Evolutionary conservation across 2,797 vertebrate genomes (phyloP).

Genomic region (Lagocephalus sceleratus): DNA sequence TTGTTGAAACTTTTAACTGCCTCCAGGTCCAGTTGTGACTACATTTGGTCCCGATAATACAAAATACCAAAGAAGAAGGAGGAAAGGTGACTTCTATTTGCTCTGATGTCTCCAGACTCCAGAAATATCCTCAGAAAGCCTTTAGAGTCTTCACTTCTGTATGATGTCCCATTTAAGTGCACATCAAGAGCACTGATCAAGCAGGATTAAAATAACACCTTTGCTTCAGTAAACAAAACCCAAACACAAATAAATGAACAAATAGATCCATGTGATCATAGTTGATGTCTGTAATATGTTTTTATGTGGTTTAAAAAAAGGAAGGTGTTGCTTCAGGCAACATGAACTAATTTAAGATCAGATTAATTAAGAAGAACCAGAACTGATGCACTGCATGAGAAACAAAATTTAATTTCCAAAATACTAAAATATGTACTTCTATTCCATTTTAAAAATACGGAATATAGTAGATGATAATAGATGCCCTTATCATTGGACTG

Average conservation of each 20-base stretch:
- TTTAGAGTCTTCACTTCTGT: slow-evolving; percentile 29
- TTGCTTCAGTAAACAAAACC: slow-evolving; percentile 9
- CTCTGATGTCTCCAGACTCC: slow-evolving; percentile 13
- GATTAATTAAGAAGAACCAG: slow-evolving; percentile 19
- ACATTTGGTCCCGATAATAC: slow-evolving; percentile 6
- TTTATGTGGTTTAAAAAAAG: slow-evolving; percentile 19
- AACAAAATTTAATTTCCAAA: no score
- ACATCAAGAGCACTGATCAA: slow-evolving; percentile 28
- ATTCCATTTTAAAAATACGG: no score
- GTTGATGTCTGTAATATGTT: slow-evolving; percentile 20
- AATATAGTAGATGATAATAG: no score
- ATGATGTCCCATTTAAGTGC: slow-evolving; percentile 28
- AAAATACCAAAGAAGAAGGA: not conserved
- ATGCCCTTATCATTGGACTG: no score
- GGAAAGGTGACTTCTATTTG: slow-evolving; percentile 5
- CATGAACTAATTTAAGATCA: slow-evolving; percentile 10
- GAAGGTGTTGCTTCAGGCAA: slow-evolving; percentile 11
- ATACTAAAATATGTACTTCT: no score
- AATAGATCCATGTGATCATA: slow-evolving; percentile 26
- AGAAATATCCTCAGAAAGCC: slow-evolving; percentile 12
- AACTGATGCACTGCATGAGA: not conserved
- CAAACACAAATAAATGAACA: no score
- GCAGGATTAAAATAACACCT: slow-evolving; percentile 41
- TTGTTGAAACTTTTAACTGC: not conserved
- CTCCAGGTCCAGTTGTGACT: not conserved